Base-by-base conservation (phyloP, 2,888 invertebrate species). In the Campoplex capitator region DNA sequence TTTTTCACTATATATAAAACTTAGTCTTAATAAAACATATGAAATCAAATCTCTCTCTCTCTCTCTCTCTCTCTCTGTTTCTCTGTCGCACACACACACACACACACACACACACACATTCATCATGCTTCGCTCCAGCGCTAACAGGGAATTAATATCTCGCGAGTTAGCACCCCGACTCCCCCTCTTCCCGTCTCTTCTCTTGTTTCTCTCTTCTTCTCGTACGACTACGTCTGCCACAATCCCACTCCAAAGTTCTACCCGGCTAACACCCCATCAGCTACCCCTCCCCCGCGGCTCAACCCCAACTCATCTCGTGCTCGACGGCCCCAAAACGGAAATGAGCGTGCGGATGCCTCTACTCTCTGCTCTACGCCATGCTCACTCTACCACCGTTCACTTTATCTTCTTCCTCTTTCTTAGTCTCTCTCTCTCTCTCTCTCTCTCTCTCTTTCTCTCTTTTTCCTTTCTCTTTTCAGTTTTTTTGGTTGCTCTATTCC, bases 81-180 rank as follows among this genome's bases (percentile, higher is more conserved):
- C 51, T 32, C 38, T n/a, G 13, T 23, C 83, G 82, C 77, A 85
- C 87, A 83, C 77, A 85, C 87, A 82, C 86, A 68, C 58, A 56
- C 83, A 32, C 74, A 71, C 75, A 51, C 89, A 88, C 88, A 23
- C 23, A 23, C 23, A 23, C 23, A 23, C 23, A 90, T 89, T 91
- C 92, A 91, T 93, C 93, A 93, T 92, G 92, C 78, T 87, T 86
- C 88, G 88, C 88, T 88, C 83, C 92, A 92, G 92, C 93, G 93
- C 93, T 94, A 94, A 94, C 94, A 93, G 94, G 93, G 94, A 94
- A 94, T 94, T 94, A 94, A 94, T 94, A 94, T 94, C 93, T 94
- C 94, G 94, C 94, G 94, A 94, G 94, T 94, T 94, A 94, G 93
- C 91, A 86, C 87, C 88, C 89, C 84, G 92, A 87, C 90, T 90